Evolutionary conservation across 2,888 invertebrate genomes (phyloP).

Genomic region (Rapana venosa): DNA sequence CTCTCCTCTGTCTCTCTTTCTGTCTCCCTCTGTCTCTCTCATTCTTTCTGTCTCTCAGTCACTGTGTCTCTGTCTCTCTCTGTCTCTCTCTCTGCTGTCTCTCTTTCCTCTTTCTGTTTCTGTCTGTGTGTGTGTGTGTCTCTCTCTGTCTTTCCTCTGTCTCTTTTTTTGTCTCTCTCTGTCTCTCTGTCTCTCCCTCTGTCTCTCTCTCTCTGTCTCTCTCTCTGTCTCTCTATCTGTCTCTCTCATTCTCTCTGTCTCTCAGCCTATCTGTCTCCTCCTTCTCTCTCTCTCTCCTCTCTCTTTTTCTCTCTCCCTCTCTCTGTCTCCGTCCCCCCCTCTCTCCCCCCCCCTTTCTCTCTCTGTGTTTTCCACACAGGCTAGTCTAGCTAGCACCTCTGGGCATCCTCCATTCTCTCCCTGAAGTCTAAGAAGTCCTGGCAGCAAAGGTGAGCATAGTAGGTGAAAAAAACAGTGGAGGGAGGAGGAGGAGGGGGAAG

Average conservation of each 20-base stretch:
- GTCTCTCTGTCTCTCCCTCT: neutral
- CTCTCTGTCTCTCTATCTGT: neutral
- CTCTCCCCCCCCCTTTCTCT: neutral
- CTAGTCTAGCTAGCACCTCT: too few relatives aligned
- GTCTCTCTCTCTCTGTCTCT: neutral
- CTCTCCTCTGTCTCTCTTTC: neutral
- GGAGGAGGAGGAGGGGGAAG: neutral
- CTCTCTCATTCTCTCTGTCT: conserved; percentile 3
- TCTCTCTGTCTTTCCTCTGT: neutral
- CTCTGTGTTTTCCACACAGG: too few relatives aligned
- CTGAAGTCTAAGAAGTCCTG: too few relatives aligned
- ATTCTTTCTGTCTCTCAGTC: neutral
- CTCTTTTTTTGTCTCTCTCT: neutral
- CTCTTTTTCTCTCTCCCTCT: conserved; percentile 29
- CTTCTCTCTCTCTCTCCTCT: neutral
- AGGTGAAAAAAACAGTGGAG: too few relatives aligned
- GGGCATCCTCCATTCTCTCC: too few relatives aligned
- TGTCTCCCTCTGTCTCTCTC: neutral
- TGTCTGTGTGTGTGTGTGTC: neutral
- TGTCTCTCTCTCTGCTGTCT: neutral
- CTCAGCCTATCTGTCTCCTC: neutral
- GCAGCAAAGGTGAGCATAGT: too few relatives aligned
- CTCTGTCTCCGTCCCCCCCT: neutral
- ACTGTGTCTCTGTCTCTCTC: neutral
- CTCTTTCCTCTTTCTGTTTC: neutral